Base-by-base conservation (phyloP, 2,888 invertebrate genomes). In the Eupithecia dodoneata region DNA sequence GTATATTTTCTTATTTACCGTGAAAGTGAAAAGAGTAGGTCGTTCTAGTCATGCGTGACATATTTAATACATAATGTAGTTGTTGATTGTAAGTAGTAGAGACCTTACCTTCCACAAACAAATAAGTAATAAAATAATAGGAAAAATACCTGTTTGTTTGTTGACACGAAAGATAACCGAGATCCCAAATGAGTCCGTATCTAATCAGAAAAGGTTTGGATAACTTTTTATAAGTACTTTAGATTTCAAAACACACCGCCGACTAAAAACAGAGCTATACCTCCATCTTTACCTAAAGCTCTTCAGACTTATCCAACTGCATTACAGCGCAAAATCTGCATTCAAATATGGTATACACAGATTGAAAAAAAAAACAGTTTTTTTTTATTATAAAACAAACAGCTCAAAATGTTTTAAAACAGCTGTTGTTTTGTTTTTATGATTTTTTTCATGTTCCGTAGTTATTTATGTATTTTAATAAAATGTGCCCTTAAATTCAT, bases 171-270 rank as follows among this genome's bases (percentile, higher is more conserved):
- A 73, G 52, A 63, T 52, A 42, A 75, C 45, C 2, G 69, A 47
- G 10, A 69, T 69, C 47, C 45, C 18, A 47, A 69, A 69, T 67
- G 69, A 45, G n/a, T 69, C 7, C 45, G 18, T 69, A 69, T 69
- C 69, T 69, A 18, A 69, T 69, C 69, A 13, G 18, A 41, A 52
- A 15, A 59, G 59, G 59, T 18, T 18, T 59, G 18, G 18, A 59
- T 59, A 59, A n/a, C 55, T 55, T 55, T 55, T n/a, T n/a, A 18
- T 59, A 80, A 78, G 65, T 77, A 76, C 73, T 59, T 59, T 9
- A 59, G n/a, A 59, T 59, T 59, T 59, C 59, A 59, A 59, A 59
- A 18, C 18, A 55, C n/a, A 59, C 18, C 18, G n/a, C 59, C 3
- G 15, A 59, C 2, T 59, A 55, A 18, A 55, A 55, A 2, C 2